Base-by-base conservation (phyloP, 2,797 vertebrate genomes). In the Borostomias antarcticus region DNA sequence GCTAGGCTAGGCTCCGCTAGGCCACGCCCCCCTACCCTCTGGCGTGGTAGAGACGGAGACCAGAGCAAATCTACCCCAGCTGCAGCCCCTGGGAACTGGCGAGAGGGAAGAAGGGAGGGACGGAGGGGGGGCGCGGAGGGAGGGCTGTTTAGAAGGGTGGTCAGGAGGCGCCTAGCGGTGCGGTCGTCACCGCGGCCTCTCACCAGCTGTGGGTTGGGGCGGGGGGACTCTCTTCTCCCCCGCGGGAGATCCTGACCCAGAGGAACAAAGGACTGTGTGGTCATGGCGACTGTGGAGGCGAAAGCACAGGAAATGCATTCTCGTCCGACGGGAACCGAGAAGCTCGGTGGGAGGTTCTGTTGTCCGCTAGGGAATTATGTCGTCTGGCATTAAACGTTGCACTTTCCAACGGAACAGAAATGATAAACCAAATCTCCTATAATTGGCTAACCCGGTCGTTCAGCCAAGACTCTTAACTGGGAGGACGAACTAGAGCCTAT, bases 1-100 rank as follows among this genome's bases (percentile, higher is more conserved):
- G 71, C 74, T 11, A 72, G 68, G 77, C 76, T 79, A 82, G 53
- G 66, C 77, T 19, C 1, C 47, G 17, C 47, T 23, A 7, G 3
- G 8, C 3, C n/a, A 17, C 2, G 29, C 11, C 33, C 56, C 56
- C 8, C 37, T 15, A 11, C 40, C 40, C 40, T 7, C 45, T 17
- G 23, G 45, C 3, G 79, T 58, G 43, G 69, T 62, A 58, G 67
- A 88, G 81, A 73, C 17, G 53, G 72, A 56, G 69, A 85, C 84
- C 83, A 83, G 81, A 89, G 83, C 82, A 92, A 92, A 92, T 91
- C 73, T 60, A 50, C 84, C 70, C 83, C 91, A 91, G 86, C 88
- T 92, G 91, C 67, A 56, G 68, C 72, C 78, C 59, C 68, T 89
- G 87, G 85, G 87, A 89, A 89, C 69, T 19, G 28, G 48, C 17